A percentile compares a stretch with the other conserved stretches of the same genome.
These are phyloP conservation scores for Endotricha flammealis DNA, from an alignment of 2,888 invertebrate species.

Conservation along the genomic window DNA sequence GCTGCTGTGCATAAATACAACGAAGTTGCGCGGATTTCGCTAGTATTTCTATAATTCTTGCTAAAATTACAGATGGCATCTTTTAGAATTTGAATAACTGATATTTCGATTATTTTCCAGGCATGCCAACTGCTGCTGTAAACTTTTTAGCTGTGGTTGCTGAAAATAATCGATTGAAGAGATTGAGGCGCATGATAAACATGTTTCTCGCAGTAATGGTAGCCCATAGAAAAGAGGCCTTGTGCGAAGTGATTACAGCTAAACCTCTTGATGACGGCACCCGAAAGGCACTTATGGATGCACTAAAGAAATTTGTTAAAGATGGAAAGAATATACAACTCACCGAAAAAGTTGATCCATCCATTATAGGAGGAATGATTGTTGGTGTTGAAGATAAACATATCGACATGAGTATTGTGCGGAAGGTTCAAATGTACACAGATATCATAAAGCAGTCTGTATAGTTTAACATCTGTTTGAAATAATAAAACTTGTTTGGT, in stretches of 20 bases:
- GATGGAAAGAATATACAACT: slow-evolving; percentile 49
- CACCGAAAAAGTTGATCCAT: slow-evolving; percentile 50
- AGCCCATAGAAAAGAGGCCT: slow-evolving; percentile 56
- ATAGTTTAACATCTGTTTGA: slow-evolving; percentile 21
- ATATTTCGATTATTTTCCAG: too few species aligned
- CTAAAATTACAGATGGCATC: too few species aligned
- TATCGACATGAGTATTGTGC: slow-evolving; percentile 56
- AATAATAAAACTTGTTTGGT: background rate
- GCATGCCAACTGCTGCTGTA: slow-evolving; percentile 43
- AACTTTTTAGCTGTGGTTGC: slow-evolving; percentile 57
- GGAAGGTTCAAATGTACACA: slow-evolving; percentile 53
- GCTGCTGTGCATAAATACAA: too few species aligned
- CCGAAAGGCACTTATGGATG: slow-evolving; percentile 37
- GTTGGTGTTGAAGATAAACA: slow-evolving; percentile 63
- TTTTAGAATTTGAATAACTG: too few species aligned
- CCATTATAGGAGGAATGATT: slow-evolving; percentile 58
- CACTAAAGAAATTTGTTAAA: slow-evolving; percentile 47
- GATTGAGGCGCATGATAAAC: slow-evolving; percentile 46
- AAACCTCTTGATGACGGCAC: slow-evolving; percentile 42
- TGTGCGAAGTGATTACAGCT: slow-evolving; percentile 63
- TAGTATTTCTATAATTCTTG: too few species aligned
- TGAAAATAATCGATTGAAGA: slow-evolving; percentile 57
- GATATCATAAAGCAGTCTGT: slow-evolving; percentile 46
- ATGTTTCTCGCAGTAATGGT: slow-evolving; percentile 55
- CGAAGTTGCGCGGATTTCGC: too few species aligned